Conservation (phyloP, 2,888 invertebrate genomes). For the Caenorhabditis becei region DNA sequence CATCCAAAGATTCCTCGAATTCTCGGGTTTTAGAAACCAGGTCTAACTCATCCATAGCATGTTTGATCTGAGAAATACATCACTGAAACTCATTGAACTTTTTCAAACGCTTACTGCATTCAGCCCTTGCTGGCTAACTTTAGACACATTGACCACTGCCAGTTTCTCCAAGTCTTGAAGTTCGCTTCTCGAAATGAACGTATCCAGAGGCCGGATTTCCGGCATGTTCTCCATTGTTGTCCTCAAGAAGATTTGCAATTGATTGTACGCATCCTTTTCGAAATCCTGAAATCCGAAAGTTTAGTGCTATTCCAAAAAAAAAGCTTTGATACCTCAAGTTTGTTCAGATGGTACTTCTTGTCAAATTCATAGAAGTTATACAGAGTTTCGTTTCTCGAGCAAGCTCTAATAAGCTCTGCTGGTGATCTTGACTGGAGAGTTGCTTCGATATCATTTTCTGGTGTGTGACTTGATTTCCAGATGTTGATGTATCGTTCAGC, state of each 20-base stretch:
- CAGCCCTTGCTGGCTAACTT: slow-evolving; percentile 63
- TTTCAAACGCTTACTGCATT: slow-evolving; percentile 54
- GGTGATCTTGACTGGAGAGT: slow-evolving; percentile 68
- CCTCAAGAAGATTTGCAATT: slow-evolving; percentile 62
- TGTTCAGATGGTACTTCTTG: slow-evolving; percentile 75
- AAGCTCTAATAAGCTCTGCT: slow-evolving; percentile 76
- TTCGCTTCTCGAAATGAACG: slow-evolving; percentile 59
- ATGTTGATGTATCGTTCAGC: slow-evolving; percentile 75
- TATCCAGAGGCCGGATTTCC: slow-evolving; percentile 56
- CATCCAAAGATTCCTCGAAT: slow-evolving; percentile 67
- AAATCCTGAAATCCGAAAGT: slow-evolving; percentile 58
- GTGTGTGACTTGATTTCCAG: slow-evolving; percentile 61
- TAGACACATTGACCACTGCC: slow-evolving; percentile 66
- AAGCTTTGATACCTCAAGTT: slow-evolving; percentile 63
- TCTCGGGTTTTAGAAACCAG: slow-evolving; percentile 61
- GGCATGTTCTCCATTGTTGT: slow-evolving; percentile 65
- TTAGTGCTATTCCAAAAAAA: not conserved
- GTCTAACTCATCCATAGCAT: slow-evolving; percentile 69
- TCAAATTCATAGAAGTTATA: slow-evolving; percentile 79
- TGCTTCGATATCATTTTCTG: slow-evolving; percentile 55
- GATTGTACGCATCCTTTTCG: slow-evolving; percentile 64
- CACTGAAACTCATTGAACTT: slow-evolving; percentile 12
- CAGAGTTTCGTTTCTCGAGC: slow-evolving; percentile 76
- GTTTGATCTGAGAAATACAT: too few species aligned
- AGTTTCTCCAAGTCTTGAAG: slow-evolving; percentile 63